Conservation (phyloP, 92 coral and sea anemone species). For the Chrysogorgia sp. region DNA sequence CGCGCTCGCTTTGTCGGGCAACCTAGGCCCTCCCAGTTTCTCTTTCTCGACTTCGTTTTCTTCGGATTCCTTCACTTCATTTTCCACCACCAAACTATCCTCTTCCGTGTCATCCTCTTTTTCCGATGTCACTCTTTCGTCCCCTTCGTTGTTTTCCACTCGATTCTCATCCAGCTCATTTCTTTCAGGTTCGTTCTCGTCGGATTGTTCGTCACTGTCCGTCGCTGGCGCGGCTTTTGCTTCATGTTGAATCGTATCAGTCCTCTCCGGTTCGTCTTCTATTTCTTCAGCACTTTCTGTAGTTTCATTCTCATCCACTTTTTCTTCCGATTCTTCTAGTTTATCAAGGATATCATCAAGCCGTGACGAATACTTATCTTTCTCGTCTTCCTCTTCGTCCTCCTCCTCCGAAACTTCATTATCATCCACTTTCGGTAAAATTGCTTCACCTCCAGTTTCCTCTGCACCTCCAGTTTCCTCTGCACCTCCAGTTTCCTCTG, state of each 20-base stretch:
- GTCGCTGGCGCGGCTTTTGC: background rate
- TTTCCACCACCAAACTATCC: constrained; percentile 27
- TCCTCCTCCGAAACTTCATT: constrained; percentile 16
- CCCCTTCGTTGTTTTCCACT: constrained; percentile 15
- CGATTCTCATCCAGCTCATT: constrained; percentile 3
- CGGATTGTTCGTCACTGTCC: constrained; percentile 4
- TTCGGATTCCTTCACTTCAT: constrained; percentile 34
- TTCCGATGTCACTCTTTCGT: background rate
- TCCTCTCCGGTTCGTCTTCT: constrained; percentile 16
- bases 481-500: constrained; percentile 1
- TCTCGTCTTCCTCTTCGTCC: constrained; percentile 31
- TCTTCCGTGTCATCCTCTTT: background rate
- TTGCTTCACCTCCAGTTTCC: constrained; percentile 1
- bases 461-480: background rate
- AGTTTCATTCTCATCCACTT: constrained; percentile 14
- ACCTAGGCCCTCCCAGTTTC: background rate
- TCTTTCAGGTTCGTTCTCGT: background rate
- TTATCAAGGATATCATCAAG: constrained; percentile 79
- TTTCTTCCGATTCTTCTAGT: constrained; percentile 64
- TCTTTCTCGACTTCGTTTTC: constrained; percentile 18
- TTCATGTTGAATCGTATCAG: constrained; percentile 4
- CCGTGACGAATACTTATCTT: constrained; percentile 86
- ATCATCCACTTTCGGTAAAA: background rate
- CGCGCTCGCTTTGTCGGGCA: background rate
- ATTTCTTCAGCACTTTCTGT: background rate